These are phyloP conservation scores for Protonibea diacanthus DNA, from an alignment of 2,797 vertebrate species.

Conservation along the genomic window DNA sequence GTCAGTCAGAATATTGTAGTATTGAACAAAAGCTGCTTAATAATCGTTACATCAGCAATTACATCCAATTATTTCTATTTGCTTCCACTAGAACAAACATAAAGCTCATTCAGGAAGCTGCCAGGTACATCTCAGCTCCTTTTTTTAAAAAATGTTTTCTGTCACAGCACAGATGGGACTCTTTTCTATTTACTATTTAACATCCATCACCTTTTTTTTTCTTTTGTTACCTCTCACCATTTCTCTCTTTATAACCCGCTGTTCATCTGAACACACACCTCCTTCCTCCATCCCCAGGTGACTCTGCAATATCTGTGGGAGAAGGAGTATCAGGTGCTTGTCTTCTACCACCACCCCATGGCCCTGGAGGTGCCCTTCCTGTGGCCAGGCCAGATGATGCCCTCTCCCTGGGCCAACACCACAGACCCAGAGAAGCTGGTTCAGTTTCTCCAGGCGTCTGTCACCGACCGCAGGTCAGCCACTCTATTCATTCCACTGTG, in stretches of 20 bases:
- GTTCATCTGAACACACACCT: not conserved
- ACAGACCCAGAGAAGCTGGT: constrained; percentile 97
- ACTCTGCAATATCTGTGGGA: constrained; percentile 97
- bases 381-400: constrained; percentile 99
- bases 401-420: constrained; percentile 97
- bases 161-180: not conserved
- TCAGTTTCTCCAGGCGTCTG: constrained; percentile 95
- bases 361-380: constrained; percentile 96
- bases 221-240: not conserved
- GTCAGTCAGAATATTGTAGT: constrained; percentile 5
- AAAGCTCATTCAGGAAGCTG: not conserved
- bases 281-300: constrained; percentile 75
- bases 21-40: constrained; percentile 4
- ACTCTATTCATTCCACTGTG: not conserved
- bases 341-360: constrained; percentile 98
- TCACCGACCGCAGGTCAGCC: constrained; percentile 91
- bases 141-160: not conserved
- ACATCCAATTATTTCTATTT: constrained; percentile 13
- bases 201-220: not conserved
- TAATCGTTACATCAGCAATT: constrained; percentile 5
- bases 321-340: constrained; percentile 95
- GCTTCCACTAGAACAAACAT: constrained; percentile 1
- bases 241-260: not conserved
- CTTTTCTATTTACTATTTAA: constrained; percentile 7
- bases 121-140: not conserved